Conservation (phyloP, 2,888 invertebrate species). For the Creontiades dilutus region DNA sequence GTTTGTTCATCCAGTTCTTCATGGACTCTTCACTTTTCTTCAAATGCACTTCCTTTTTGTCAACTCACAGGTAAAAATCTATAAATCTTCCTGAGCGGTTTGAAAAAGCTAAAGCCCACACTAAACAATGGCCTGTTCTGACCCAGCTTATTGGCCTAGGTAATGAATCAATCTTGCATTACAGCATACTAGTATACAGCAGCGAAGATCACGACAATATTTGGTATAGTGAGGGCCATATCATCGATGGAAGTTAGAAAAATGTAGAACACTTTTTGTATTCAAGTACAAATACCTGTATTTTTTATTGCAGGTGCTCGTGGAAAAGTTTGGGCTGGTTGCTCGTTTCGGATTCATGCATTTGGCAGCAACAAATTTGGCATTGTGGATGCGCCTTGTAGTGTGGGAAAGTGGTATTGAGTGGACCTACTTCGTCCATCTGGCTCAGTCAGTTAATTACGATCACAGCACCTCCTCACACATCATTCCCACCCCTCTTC, state of each 20-base stretch:
- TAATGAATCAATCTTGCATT: no score
- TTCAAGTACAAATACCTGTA: no score
- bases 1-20: slow-evolving; percentile 81
- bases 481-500: slow-evolving; percentile 78
- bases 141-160: no score
- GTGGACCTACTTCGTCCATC: slow-evolving; percentile 80
- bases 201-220: no score
- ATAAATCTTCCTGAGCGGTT: no score
- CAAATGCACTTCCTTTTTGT: slow-evolving; percentile 82
- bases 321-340: slow-evolving; percentile 80
- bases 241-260: no score
- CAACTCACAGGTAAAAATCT: slow-evolving; percentile 80
- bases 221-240: no score
- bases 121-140: no score
- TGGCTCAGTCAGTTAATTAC: slow-evolving; percentile 77
- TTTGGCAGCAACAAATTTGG: slow-evolving; percentile 81
- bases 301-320: slow-evolving; percentile 79
- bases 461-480: slow-evolving; percentile 76
- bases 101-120: no score
- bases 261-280: no score
- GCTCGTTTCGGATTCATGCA: slow-evolving; percentile 81
- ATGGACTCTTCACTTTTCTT: slow-evolving; percentile 81
- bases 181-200: no score
- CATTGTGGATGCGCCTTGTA: slow-evolving; percentile 80
- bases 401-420: slow-evolving; percentile 81